A percentile compares a stretch with the other conserved stretches of the same genome.
Evolutionary conservation across 64 coral and sea anemone species (phyloP).

Genomic region (Porites australiensis): DNA sequence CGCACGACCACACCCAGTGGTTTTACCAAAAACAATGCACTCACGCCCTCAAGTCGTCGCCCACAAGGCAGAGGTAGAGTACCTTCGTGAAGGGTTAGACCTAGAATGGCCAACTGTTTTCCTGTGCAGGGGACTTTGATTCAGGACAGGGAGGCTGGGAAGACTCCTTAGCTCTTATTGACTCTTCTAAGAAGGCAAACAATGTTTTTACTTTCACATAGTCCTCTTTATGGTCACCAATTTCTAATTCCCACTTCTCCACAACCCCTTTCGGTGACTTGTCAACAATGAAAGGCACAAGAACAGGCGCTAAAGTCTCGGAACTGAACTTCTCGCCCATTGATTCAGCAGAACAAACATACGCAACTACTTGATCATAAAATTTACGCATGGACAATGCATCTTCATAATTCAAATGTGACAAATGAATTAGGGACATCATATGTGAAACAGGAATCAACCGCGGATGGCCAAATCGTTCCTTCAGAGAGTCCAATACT

Average conservation of each 20-base stretch:
- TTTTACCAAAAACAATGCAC: not conserved
- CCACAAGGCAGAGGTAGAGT: not conserved
- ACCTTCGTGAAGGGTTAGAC: not conserved
- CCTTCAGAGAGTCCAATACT: not conserved
- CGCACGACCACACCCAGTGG: not conserved
- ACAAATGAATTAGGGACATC: not conserved
- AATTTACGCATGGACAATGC: not conserved
- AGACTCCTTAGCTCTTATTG: not conserved
- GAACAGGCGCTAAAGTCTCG: not conserved
- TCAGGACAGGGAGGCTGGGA: slow-evolving; percentile 12
- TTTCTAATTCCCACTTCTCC: no score
- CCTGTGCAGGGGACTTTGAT: not conserved
- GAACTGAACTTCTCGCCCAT: not conserved
- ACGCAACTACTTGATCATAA: not conserved
- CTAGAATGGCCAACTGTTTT: not conserved
- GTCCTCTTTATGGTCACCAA: slow-evolving; percentile 14
- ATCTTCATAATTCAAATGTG: not conserved
- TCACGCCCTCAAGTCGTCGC: not conserved
- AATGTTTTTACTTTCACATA: slow-evolving; percentile 16
- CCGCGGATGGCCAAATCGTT: not conserved
- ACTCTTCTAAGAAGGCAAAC: slow-evolving; percentile 14
- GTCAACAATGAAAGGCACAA: not conserved
- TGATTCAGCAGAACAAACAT: slow-evolving; percentile 25
- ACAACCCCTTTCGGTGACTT: not conserved
- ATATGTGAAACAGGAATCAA: not conserved